Percentiles rank a stretch among this genome's conserved stretches.
phyloP scores from a whole-genome alignment of 2,888 invertebrate genomes.

The Octonoba sinensis region DNA sequence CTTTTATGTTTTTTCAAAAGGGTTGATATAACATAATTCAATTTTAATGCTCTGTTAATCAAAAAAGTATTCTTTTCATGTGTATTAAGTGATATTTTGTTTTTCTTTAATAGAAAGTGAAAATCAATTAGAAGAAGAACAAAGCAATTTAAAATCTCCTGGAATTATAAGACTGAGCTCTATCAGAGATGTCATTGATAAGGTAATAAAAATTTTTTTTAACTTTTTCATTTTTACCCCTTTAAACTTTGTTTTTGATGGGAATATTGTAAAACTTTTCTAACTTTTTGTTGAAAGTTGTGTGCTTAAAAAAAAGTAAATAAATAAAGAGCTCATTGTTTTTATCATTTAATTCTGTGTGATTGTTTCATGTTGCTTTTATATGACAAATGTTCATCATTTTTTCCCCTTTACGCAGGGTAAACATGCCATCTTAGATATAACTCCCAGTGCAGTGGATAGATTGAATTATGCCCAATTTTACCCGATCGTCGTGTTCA shows the following conservation, averaged over 20 bases:
- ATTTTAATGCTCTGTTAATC: too few species aligned
- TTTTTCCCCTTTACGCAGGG: slow-evolving; percentile 73
- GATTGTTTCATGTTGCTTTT: too few species aligned
- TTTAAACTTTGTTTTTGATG: background rate
- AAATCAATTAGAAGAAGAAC: slow-evolving; percentile 60
- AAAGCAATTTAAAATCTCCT: slow-evolving; percentile 65
- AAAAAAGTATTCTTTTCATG: background rate
- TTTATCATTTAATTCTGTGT: too few species aligned
- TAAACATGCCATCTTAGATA: slow-evolving; percentile 94
- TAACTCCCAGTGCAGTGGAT: slow-evolving; percentile 97
- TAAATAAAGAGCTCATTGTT: too few species aligned
- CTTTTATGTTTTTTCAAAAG: background rate
- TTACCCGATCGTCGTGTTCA: slow-evolving; percentile 95
- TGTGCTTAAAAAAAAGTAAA: too few species aligned
- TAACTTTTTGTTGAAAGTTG: too few species aligned
- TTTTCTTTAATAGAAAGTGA: slow-evolving; percentile 52
- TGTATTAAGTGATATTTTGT: background rate
- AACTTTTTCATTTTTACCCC: background rate
- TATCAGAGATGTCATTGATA: slow-evolving; percentile 92
- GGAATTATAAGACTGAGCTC: slow-evolving; percentile 86
- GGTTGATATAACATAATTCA: background rate
- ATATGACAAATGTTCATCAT: slow-evolving; percentile 69
- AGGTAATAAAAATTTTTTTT: slow-evolving; percentile 69
- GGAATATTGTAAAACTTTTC: too few species aligned
- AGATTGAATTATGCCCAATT: slow-evolving; percentile 97